phyloP scores from a whole-genome alignment of 2,113 vertebrate species.

The Ancistrus triradiatus region DNA sequence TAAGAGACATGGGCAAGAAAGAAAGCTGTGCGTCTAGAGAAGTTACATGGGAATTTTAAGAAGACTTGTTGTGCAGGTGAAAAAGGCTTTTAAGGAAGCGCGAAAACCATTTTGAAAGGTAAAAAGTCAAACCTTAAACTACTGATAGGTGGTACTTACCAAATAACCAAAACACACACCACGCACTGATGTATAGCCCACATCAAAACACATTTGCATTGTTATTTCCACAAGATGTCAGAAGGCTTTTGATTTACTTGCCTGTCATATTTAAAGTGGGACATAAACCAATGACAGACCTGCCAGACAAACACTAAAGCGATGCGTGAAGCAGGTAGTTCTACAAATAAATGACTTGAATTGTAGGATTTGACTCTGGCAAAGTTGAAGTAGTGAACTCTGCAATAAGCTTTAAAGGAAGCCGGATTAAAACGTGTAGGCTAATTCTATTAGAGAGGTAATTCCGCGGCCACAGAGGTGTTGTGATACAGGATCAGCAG shows the following conservation, averaged over 20 bases:
- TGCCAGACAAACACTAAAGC: no score
- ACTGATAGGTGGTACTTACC: no score
- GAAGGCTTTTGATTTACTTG: no score
- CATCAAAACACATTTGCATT: no score
- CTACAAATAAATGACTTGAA: not conserved
- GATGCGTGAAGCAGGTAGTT: not conserved
- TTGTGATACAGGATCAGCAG: conserved; percentile 77
- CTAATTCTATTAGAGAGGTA: conserved; percentile 76
- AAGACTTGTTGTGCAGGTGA: not conserved
- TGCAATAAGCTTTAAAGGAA: conserved; percentile 1
- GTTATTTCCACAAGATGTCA: no score
- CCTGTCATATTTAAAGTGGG: no score
- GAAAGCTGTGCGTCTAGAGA: not conserved
- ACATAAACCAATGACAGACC: no score
- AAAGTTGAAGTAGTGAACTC: not conserved
- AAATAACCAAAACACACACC: no score
- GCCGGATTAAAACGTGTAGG: conserved; percentile 69
- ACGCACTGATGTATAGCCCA: no score
- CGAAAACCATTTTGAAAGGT: no score
- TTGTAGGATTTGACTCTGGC: not conserved
- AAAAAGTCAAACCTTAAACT: no score
- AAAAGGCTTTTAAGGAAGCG: not conserved
- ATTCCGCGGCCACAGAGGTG: conserved; percentile 74
- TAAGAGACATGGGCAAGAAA: conserved; percentile 41
- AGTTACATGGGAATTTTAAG: not conserved